These are phyloP conservation scores for Toxotes jaculatrix DNA, from an alignment of 2,113 vertebrate genomes.

Conservation along the genomic window DNA sequence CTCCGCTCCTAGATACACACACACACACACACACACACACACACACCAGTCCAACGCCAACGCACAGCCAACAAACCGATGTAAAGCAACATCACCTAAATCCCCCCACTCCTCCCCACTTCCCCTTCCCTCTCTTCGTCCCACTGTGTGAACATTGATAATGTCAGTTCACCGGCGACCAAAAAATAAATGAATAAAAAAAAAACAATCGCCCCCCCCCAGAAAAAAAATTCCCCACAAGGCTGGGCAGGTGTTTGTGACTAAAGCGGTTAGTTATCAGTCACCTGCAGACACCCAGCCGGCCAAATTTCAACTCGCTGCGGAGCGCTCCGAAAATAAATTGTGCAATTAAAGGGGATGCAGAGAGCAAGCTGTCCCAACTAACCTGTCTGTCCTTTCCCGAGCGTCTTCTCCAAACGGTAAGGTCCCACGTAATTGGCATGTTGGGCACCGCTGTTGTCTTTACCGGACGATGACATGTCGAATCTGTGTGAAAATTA, in stretches of 20 bases:
- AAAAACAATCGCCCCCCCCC: neutral
- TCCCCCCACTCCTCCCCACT: neutral
- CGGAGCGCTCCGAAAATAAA: constrained; percentile 49
- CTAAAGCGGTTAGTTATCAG: constrained; percentile 53
- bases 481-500: constrained; percentile 69
- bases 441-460: constrained; percentile 96
- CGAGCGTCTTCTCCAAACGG: constrained; percentile 99
- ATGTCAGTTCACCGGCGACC: constrained; percentile 40
- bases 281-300: constrained; percentile 65
- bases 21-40: constrained; percentile 21
- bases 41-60: constrained; percentile 62
- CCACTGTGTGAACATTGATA: constrained; percentile 54
- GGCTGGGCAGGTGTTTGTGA: constrained; percentile 68
- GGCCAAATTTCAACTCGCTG: constrained; percentile 60
- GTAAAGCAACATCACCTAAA: constrained; percentile 57
- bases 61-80: constrained; percentile 59
- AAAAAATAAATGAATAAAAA: neutral
- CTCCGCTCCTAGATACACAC: constrained; percentile 29
- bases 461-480: constrained; percentile 98
- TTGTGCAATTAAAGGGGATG: constrained; percentile 49
- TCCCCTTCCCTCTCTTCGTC: neutral
- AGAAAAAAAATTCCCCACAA: neutral
- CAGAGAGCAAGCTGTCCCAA: constrained; percentile 72
- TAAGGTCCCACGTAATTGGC: constrained; percentile 99
- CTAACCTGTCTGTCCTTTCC: constrained; percentile 99